Base-by-base conservation (phyloP, 2,113 vertebrate species). In the Dendropsophus ebraccatus region DNA sequence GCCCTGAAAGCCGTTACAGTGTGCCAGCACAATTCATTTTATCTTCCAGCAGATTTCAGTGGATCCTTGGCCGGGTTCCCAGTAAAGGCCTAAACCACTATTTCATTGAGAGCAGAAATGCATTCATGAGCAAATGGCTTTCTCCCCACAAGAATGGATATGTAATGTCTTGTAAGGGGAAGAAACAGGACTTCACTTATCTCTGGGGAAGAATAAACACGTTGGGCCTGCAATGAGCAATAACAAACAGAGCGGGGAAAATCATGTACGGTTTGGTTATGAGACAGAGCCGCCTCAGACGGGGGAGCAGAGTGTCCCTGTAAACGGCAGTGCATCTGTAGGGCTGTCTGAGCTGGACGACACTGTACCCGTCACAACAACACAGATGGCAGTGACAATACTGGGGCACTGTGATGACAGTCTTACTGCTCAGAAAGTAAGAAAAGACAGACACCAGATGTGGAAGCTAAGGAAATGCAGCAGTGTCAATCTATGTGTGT, bases 91-190 rank as follows among this genome's bases (percentile, higher is more conserved):
- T 56, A 80, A 80, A 28, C 52, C 52, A 16, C 32, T 21, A 79
- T 5, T 41, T 58, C 17, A 79, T 23, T 58, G 76, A 79, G 30
- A 58, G 75, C 75, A 78, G 52, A n/a, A 41, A 45, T 25, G 56
- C 78, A 65, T 28, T 81, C 56, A 81, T 25, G 49, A 81, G 78
- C 37, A 65, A 81, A 81, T 62, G 54, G 32, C 2, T n/a, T 79
- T 79, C 76, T n/a, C 30, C 32, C 16, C 52, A 79, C 54, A 79
- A 58, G 45, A 52, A 4, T 19, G 47, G 45, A 76, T n/a, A n/a
- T 54, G 74, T 49, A 76, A 41, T 62, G 52, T 58, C 54, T 60
- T 62, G 56, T 79, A 60, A 37, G 76, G 13, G 35, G 54, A 35
- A 62, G 56, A 65, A 14, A 81, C 56, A 65, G 60, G 7, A 25